Conservation (phyloP, 2,797 vertebrate genomes). For the Catharus ustulatus region DNA sequence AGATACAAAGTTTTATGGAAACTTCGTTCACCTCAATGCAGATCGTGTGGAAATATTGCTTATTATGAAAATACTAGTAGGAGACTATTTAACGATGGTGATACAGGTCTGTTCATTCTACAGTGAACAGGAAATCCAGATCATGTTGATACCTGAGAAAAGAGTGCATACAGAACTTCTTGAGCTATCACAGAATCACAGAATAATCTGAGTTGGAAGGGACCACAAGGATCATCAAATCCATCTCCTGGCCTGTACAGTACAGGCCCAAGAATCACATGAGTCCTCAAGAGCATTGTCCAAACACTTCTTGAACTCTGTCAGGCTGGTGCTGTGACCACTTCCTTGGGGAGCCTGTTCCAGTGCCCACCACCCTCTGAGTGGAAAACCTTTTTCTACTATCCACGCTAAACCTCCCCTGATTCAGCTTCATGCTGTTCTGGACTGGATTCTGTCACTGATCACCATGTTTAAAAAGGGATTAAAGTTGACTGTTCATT, state of each 20-base stretch:
- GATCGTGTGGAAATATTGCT: background rate
- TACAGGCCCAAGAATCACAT: background rate
- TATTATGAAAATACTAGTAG: background rate
- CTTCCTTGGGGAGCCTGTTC: background rate
- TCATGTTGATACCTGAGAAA: background rate
- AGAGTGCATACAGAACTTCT: background rate
- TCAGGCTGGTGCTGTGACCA: background rate
- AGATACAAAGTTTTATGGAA: background rate
- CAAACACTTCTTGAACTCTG: background rate
- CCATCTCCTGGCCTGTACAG: background rate
- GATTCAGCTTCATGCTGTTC: background rate
- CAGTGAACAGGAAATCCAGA: background rate
- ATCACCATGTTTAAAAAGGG: background rate
- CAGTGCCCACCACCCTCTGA: background rate
- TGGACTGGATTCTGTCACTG: background rate
- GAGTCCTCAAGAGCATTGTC: too few relatives aligned
- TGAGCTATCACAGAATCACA: background rate
- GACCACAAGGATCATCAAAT: background rate
- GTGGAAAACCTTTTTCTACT: background rate
- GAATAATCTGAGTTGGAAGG: background rate
- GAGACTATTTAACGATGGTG: background rate
- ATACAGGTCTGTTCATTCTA: background rate
- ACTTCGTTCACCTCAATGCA: background rate
- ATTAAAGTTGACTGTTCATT: background rate
- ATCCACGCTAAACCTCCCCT: background rate